Base-by-base conservation (phyloP, 2,797 vertebrate genomes). In the Myripristis jacobus region DNA sequence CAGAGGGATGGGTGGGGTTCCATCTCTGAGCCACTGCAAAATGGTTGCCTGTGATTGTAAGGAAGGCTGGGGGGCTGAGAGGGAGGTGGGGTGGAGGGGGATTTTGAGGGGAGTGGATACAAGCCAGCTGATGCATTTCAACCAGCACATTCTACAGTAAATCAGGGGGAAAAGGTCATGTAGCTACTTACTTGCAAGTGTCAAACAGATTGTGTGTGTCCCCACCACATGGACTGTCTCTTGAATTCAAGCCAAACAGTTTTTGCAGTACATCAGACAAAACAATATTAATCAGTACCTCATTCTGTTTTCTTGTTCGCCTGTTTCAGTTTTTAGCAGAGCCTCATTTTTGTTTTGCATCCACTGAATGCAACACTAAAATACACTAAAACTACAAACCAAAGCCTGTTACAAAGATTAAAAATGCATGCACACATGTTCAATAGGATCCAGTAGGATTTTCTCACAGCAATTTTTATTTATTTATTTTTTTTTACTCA, bases 1-100 rank as follows among this genome's bases (percentile, higher is more conserved):
- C 82, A 81, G 86, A 68, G 86, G 83, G 84, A 89, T 59, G 79
- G 88, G 87, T 77, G 88, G 62, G 77, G 81, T 82, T 7, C 80
- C 73, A 47, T 66, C 73, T 81, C 75, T 75, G 63, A 80, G 34
- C 59, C 58, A 75, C 86, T 84, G 79, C 81, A 83, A 90, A 91
- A 87, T 84, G 81, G 71, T 60, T 77, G 79, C 53, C 58, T 79
- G 80, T 50, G 31, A 78, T 62, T 60, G 36, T 50, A 55, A 18
- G 2, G 58, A 67, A 41, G 59, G 57, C 44, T 25, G 54, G 13
- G 51, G 34, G 36, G 54, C 53, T 66, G 36, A 10, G 11, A n/a
- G n/a, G n/a, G n/a, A n/a, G n/a, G n/a, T n/a, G n/a, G n/a, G n/a
- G n/a, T n/a, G n/a, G n/a, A n/a, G n/a, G 29, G 29, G 41, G 41